Evolutionary conservation across 2,888 invertebrate genomes (phyloP), one percentile per base, ranked within the genome.

Genomic region (Parnassius mnemosyne): DNA sequence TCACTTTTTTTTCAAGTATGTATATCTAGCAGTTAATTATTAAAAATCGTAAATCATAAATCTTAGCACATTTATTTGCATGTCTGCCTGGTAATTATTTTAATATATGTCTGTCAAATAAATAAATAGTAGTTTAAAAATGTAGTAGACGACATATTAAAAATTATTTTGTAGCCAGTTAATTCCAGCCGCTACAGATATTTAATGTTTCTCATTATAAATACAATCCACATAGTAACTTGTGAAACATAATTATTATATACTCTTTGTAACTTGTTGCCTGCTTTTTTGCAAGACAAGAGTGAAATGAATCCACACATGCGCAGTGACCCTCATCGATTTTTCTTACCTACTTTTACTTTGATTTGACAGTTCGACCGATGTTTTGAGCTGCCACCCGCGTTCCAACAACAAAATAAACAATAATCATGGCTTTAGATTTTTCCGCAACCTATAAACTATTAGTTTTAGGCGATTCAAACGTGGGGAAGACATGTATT

Each of bases 401-500:
- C 82, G 81, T 79, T 81, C 74, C 71, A 74, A 77, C 76, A 79
- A 81, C 79, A 84, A 84, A 85, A 85, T 87, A 89, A 87, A 89
- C 87, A 87, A 85, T 84, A 86, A 96, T 84, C 68, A 75, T 96
- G 96, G 96, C 96, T 93, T 92, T 96, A 82, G 96, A 96, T 87
- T 96, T 96, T 88, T 95, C 96, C 77, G 95, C 96, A 71, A 97
- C 96, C 70, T 97, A 96, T 85, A 97, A 97, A 91, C 94, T 97
- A 70, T 92, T 97, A 78, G 96, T 97, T 76, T 92, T 97, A 79
- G 97, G 97, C 63, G 97, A 97, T 91, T 96, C 96, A 60, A 97
- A 97, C 92, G 97, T 97, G 67, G 97, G 97, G 16, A 97, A 97
- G 92, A 97, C 97, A 65, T 97, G 97, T 87, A 96, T 97, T 74